Conservation (phyloP, 2,888 invertebrate genomes). For the Athrips mouffetella region DNA sequence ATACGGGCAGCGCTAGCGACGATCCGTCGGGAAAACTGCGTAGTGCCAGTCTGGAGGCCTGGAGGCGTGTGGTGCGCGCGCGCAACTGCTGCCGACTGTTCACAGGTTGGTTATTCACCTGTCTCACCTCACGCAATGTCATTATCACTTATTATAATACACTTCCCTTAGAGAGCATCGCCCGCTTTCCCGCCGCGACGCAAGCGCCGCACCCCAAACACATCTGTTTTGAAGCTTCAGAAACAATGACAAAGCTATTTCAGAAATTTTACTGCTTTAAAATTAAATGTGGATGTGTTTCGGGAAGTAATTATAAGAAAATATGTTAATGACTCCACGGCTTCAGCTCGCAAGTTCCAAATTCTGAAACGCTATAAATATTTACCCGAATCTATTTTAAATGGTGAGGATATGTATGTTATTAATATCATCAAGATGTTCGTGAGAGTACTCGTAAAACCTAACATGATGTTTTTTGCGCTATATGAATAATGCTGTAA, state of each 20-base stretch:
- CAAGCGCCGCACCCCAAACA: conserved; percentile 12
- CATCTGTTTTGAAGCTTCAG: conserved; percentile 16
- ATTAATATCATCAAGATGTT: background rate
- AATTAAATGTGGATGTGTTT: conserved; percentile 27
- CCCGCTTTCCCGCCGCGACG: conserved; percentile 34
- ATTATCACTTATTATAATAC: conserved; percentile 69
- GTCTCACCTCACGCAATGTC: conserved; percentile 67
- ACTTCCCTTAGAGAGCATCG: conserved; percentile 45
- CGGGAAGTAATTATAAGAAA: conserved; percentile 39
- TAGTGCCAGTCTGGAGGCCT: conserved; percentile 61
- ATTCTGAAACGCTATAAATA: background rate
- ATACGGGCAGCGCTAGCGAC: conserved; percentile 42
- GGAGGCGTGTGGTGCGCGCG: conserved; percentile 66
- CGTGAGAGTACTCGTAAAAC: no score
- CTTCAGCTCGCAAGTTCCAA: background rate
- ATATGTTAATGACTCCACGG: conserved; percentile 33
- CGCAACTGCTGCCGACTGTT: conserved; percentile 53
- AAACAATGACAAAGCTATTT: conserved; percentile 30
- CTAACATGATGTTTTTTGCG: no score
- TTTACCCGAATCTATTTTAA: no score
- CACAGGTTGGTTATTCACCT: conserved; percentile 66
- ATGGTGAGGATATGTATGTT: background rate
- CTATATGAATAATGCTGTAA: no score
- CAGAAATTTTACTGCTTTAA: conserved; percentile 22
- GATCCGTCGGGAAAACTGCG: conserved; percentile 40